phyloP scores from a whole-genome alignment of 2,113 vertebrate genomes.

The Columba janthina region DNA sequence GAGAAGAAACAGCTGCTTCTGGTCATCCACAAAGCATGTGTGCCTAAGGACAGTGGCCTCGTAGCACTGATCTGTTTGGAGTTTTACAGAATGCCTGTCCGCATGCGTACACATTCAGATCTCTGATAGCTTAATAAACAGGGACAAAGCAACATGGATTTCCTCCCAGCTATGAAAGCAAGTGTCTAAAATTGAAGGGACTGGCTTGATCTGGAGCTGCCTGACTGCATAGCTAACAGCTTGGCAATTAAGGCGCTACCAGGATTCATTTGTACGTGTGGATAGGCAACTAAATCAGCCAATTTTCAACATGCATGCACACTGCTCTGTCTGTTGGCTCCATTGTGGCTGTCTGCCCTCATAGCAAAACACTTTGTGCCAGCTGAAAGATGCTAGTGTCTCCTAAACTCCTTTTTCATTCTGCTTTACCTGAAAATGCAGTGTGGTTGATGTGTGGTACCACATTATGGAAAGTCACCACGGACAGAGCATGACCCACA shows the following conservation, averaged over 20 bases:
- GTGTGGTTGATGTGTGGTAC: background rate
- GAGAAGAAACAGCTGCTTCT: background rate
- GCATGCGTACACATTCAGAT: background rate
- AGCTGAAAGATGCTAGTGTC: background rate
- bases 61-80: background rate
- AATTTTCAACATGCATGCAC: constrained; percentile 64
- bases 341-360: constrained; percentile 29
- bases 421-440: background rate
- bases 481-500: accelerated
- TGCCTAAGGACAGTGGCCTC: background rate
- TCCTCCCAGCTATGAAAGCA: constrained; percentile 43
- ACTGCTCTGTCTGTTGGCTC: constrained; percentile 46
- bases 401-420: background rate
- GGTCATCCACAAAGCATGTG: background rate
- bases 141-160: background rate
- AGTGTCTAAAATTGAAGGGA: constrained; percentile 17
- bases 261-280: background rate
- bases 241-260: constrained; percentile 37
- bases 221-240: constrained; percentile 38
- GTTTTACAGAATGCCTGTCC: background rate
- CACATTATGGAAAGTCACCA: background rate
- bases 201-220: constrained; percentile 26
- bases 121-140: background rate
- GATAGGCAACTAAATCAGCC: constrained; percentile 53
- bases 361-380: background rate